These are phyloP conservation scores for Pseudomyrmex concolor DNA, from an alignment of 1,140 invertebrate species.

Conservation along the genomic window DNA sequence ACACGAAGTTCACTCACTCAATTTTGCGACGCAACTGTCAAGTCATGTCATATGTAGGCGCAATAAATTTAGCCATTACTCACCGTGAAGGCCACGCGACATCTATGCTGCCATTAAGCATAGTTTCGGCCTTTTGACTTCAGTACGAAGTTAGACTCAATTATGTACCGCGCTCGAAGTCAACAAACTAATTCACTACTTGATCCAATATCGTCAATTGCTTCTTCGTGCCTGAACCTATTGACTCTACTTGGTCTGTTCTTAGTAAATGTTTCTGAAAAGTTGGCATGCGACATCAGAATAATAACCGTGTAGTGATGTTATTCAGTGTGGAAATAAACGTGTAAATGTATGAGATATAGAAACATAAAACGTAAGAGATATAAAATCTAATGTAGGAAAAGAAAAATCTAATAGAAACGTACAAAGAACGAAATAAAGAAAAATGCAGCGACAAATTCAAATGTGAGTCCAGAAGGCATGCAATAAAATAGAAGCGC, in stretches of 20 bases:
- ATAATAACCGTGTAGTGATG: neutral
- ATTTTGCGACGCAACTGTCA: neutral
- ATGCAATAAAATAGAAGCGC: slow-evolving; percentile 24
- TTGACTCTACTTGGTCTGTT: slow-evolving; percentile 35
- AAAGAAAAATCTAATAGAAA: slow-evolving; percentile 1
- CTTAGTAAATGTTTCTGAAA: slow-evolving; percentile 40
- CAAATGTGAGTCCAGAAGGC: neutral
- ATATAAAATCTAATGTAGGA: slow-evolving; percentile 19
- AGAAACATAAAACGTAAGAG: slow-evolving; percentile 9
- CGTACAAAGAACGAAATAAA: slow-evolving; percentile 26
- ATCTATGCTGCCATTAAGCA: slow-evolving; percentile 28
- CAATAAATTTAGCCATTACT: slow-evolving; percentile 53
- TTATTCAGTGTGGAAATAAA: neutral
- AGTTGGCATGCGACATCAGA: slow-evolving; percentile 10
- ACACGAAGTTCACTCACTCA: neutral
- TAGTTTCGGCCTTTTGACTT: slow-evolving; percentile 52
- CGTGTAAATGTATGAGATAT: neutral
- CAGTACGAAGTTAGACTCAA: slow-evolving; percentile 44
- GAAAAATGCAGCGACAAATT: slow-evolving; percentile 38
- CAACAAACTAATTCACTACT: slow-evolving; percentile 64
- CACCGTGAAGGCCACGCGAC: slow-evolving; percentile 38
- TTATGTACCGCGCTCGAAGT: slow-evolving; percentile 62
- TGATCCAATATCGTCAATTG: slow-evolving; percentile 66
- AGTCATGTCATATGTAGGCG: slow-evolving; percentile 18
- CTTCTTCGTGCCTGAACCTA: slow-evolving; percentile 49